Evolutionary conservation across 2,888 invertebrate genomes (phyloP).

Genomic region (Anaspis maculata): DNA sequence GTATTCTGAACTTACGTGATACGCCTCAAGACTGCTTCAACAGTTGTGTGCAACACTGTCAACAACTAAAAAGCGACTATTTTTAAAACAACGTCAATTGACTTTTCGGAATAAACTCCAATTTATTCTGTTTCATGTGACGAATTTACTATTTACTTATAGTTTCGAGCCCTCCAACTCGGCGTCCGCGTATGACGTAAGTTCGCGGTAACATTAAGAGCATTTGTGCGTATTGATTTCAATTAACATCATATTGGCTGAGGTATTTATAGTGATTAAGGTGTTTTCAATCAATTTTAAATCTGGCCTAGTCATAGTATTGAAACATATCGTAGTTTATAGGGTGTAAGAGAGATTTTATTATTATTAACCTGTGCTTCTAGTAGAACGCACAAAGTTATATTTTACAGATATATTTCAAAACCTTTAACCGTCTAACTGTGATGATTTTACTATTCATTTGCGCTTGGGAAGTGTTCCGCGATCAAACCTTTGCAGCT

Average conservation of each 20-base stretch:
- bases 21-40: constrained; percentile 11
- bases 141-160: too few relatives aligned
- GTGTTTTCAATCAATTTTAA: constrained; percentile 31
- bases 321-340: constrained; percentile 25
- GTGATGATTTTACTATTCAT: constrained; percentile 33
- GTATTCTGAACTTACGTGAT: constrained; percentile 13
- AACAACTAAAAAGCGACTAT: too few relatives aligned
- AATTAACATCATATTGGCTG: constrained; percentile 31
- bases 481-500: constrained; percentile 13
- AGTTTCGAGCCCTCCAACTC: constrained; percentile 23
- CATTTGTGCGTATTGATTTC: constrained; percentile 12
- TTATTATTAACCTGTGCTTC: constrained; percentile 10
- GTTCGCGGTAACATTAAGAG: too few relatives aligned
- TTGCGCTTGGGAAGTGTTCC: constrained; percentile 18
- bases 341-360: too few relatives aligned
- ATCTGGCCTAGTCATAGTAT: constrained; percentile 35
- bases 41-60: too few relatives aligned
- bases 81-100: too few relatives aligned
- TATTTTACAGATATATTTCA: constrained; percentile 26
- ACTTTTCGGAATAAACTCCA: too few relatives aligned
- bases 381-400: constrained; percentile 23
- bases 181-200: constrained; percentile 6
- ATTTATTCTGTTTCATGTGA: too few relatives aligned
- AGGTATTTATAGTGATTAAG: constrained; percentile 35
- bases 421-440: constrained; percentile 38